Conservation (phyloP, 2,888 invertebrate species). For the Mimas tiliae region DNA sequence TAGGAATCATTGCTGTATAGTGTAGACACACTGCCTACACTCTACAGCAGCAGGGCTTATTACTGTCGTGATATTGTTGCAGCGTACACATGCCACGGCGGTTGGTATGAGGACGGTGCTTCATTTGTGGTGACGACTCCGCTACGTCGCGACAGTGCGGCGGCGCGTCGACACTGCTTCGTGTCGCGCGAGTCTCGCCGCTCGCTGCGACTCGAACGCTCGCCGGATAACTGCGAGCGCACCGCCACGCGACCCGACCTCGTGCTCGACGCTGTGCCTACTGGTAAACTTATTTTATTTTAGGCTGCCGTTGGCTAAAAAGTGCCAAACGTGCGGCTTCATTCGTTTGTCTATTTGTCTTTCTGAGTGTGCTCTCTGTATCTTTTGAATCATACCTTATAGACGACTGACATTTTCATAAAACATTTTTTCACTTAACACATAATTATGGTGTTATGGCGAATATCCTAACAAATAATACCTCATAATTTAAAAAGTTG, state of each 20-base stretch:
- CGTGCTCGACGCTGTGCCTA: conserved; percentile 89
- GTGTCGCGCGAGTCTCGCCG: conserved; percentile 87
- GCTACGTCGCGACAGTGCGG: conserved; percentile 87
- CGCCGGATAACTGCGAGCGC: conserved; percentile 87
- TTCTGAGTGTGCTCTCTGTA: too few species aligned
- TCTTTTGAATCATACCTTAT: too few species aligned
- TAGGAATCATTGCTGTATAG: too few species aligned
- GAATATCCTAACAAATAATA: too few species aligned
- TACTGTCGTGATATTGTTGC: conserved; percentile 42
- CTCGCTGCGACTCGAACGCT: conserved; percentile 81
- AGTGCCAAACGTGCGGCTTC: too few species aligned
- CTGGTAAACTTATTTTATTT: conserved; percentile 71
- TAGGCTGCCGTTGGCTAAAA: background rate
- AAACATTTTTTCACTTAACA: too few species aligned
- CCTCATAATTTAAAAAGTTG: too few species aligned
- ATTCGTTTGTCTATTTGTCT: background rate
- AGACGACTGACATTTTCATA: too few species aligned
- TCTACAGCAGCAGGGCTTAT: too few species aligned
- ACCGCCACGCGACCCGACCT: conserved; percentile 73
- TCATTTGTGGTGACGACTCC: conserved; percentile 94
- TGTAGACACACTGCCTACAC: too few species aligned
- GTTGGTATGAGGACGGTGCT: conserved; percentile 94
- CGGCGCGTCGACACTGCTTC: conserved; percentile 90
- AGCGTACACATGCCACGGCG: conserved; percentile 96
- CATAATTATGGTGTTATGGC: too few species aligned